Evolutionary conservation across 2,888 invertebrate genomes (phyloP), one percentile per base, ranked within the genome.

Genomic region (Idaea biselata): DNA sequence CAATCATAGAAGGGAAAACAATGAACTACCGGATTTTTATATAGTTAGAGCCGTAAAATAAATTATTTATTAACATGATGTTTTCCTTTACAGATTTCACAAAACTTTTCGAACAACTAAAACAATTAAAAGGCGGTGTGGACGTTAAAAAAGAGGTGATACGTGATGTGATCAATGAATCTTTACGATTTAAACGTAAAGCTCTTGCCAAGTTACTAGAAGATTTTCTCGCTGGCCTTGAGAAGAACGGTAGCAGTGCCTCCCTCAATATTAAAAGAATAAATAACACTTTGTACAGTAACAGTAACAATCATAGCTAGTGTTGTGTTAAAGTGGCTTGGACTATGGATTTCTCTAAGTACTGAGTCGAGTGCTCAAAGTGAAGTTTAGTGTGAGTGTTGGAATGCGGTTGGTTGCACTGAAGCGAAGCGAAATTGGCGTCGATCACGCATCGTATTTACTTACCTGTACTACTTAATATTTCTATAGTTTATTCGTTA

Each of bases 161-260:
- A 68, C 94, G 94, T 73, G 95, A 96, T 77, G 94, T 96, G 69
- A 95, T 96, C 73, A 94, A 94, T 74, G 97, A 97, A 90, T 95
- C 96, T 58, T 88, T 96, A 74, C 93, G 97, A 75, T 97, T 97
- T 86, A 97, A 97, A 83, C 93, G 96, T 73, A 95, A 95, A 81
- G 93, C 94, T 72, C 90, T 97, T 69, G 96, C 95, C 33, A 93
- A 94, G 76, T 82, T 95, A 65, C 89, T 96, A 67, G 95, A 96
- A 83, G 95, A 96, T 78, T 94, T 94, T 81, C 80, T 94, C 73
- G 87, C 87, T 66, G 91, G 91, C 65, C 80, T 93, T 68, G 93
- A 93, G 76, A 91, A 83, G 75, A 93, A 93, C 70, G 93, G 93
- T 55, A 93, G 86, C 78, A 91, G 91, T 82, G 87, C 89, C 73